Percentiles rank a stretch among this genome's conserved stretches.
These are phyloP conservation scores for Cryptoblepharus egeriae DNA, from an alignment of 2,797 vertebrate genomes.

Conservation along the genomic window DNA sequence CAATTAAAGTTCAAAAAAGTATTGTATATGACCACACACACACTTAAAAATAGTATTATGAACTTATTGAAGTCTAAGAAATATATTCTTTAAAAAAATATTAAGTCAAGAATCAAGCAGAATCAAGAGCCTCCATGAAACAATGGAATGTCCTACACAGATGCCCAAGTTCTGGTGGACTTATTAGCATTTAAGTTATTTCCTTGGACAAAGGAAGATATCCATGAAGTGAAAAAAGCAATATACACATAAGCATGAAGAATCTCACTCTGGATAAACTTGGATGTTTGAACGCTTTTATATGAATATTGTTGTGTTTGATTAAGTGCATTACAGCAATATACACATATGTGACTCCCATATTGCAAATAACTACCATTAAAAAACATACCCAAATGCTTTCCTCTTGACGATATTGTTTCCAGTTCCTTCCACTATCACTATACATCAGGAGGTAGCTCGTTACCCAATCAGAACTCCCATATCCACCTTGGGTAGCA, in stretches of 20 bases:
- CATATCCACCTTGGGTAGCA: slow-evolving; percentile 87
- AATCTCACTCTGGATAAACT: not conserved
- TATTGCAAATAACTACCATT: not conserved
- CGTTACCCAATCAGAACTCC: slow-evolving; percentile 88
- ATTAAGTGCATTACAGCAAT: not conserved
- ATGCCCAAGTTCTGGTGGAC: too few relatives aligned
- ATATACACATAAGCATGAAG: not conserved
- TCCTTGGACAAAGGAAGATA: not conserved
- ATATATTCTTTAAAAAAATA: too few relatives aligned
- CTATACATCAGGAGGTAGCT: slow-evolving; percentile 87
- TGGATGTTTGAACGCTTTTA: slow-evolving; percentile 12
- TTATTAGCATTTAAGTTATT: too few relatives aligned
- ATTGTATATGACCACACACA: too few relatives aligned
- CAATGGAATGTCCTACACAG: too few relatives aligned
- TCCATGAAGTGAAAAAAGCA: slow-evolving; percentile 8
- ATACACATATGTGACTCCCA: not conserved
- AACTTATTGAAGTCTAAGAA: too few relatives aligned
- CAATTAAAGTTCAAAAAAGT: too few relatives aligned
- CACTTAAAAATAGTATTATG: too few relatives aligned
- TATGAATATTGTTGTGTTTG: not conserved
- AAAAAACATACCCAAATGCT: slow-evolving; percentile 83
- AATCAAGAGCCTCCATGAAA: too few relatives aligned
- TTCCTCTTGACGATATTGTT: slow-evolving; percentile 86
- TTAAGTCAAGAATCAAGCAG: too few relatives aligned
- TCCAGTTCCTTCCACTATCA: slow-evolving; percentile 87